Percentiles rank a stretch among this genome's conserved stretches.
phyloP scores from a whole-genome alignment of 2,888 invertebrate species.

The Synergus japonicus region DNA sequence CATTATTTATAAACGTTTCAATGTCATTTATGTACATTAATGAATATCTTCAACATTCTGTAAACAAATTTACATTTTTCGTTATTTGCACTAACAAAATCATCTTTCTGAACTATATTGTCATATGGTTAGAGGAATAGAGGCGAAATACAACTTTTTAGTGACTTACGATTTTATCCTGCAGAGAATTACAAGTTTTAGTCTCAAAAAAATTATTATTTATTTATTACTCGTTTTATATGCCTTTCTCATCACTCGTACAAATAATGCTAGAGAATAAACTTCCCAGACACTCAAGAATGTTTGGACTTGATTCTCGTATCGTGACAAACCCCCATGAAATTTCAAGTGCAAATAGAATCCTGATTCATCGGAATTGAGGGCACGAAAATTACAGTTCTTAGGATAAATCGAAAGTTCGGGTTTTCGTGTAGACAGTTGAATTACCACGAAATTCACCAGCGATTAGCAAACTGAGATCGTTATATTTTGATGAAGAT shows the following conservation, averaged over 20 bases:
- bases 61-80: too few relatives aligned
- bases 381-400: slow-evolving; percentile 63
- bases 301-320: slow-evolving; percentile 52
- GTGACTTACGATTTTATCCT: too few relatives aligned
- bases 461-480: not conserved
- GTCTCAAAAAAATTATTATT: not conserved
- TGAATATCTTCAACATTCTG: too few relatives aligned
- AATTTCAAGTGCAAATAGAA: slow-evolving; percentile 72
- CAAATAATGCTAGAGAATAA: not conserved
- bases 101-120: too few relatives aligned
- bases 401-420: slow-evolving; percentile 45
- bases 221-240: not conserved
- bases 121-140: too few relatives aligned
- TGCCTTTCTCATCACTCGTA: not conserved
- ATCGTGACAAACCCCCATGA: slow-evolving; percentile 72
- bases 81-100: too few relatives aligned
- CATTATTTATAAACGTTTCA: too few relatives aligned
- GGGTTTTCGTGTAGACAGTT: not conserved
- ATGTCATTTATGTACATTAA: too few relatives aligned
- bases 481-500: not conserved
- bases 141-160: too few relatives aligned
- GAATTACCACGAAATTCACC: slow-evolving; percentile 18
- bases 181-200: too few relatives aligned
- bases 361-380: slow-evolving; percentile 60
- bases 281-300: slow-evolving; percentile 27